A percentile compares a stretch with the other conserved stretches of the same genome.
phyloP scores from a whole-genome alignment of 2,888 invertebrate species.

The Hanleya hanleyi region DNA sequence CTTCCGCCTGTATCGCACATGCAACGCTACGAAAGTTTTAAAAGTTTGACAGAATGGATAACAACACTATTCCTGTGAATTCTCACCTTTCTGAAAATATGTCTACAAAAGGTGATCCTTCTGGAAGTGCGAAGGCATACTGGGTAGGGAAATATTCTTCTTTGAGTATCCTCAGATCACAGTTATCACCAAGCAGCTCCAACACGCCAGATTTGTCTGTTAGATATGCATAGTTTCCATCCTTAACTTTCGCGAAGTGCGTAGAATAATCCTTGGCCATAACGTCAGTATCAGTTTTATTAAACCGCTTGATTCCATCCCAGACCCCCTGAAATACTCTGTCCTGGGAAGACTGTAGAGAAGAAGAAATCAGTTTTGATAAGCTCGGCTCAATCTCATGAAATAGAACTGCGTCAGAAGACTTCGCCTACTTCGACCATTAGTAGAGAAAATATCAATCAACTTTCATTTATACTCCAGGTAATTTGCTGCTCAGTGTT shows the following conservation, averaged over 20 bases:
- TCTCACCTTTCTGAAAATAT: slow-evolving; percentile 3
- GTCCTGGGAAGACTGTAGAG: not conserved
- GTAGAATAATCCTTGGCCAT: not conserved
- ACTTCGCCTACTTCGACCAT: too few relatives aligned
- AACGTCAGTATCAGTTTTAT: not conserved
- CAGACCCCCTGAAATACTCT: not conserved
- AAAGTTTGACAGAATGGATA: too few relatives aligned
- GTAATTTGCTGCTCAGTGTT: too few relatives aligned
- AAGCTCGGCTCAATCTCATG: too few relatives aligned
- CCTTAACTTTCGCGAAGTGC: not conserved
- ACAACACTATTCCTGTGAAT: too few relatives aligned
- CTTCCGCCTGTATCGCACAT: too few relatives aligned
- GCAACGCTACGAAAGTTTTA: too few relatives aligned
- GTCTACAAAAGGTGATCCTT: not conserved
- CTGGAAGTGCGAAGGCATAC: slow-evolving; percentile 1
- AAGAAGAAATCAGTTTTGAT: too few relatives aligned
- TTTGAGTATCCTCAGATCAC: not conserved
- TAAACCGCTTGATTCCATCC: not conserved
- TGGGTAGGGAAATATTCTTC: slow-evolving; percentile 6
- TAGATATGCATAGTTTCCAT: not conserved
- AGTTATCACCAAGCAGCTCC: not conserved
- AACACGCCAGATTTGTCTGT: not conserved
- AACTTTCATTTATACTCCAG: too few relatives aligned
- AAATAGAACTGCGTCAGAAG: too few relatives aligned
- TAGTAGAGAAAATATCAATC: too few relatives aligned